Evolutionary conservation across 1,140 invertebrate species (phyloP).

Genomic region (Elymnias hypermnestra): DNA sequence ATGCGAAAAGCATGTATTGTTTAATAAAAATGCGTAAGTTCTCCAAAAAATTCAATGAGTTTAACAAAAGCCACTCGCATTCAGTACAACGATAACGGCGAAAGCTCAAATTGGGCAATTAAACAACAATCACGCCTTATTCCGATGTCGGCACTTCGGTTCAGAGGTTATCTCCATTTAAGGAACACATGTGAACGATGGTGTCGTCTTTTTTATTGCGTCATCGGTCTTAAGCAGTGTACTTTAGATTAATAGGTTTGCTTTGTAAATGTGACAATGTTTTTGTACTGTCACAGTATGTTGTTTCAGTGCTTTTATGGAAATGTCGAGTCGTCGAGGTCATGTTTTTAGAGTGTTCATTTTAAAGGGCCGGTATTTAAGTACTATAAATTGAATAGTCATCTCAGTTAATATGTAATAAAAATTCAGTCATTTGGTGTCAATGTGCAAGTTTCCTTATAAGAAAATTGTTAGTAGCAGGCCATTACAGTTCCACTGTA

Average conservation of each 20-base stretch:
- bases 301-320: background rate
- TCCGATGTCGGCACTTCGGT: slow-evolving; percentile 21
- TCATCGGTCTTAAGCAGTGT: slow-evolving; percentile 6
- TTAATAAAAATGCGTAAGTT: no score
- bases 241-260: slow-evolving; percentile 2
- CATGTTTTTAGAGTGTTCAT: background rate
- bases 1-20: no score
- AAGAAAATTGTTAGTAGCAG: no score
- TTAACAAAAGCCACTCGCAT: background rate
- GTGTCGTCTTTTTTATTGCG: slow-evolving; percentile 19
- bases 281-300: background rate
- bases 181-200: slow-evolving; percentile 18
- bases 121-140: slow-evolving; percentile 30
- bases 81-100: slow-evolving; percentile 7
- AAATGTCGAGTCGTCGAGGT: background rate
- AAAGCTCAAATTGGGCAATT: slow-evolving; percentile 31
- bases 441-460: no score
- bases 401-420: no score
- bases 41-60: no score
- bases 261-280: background rate
- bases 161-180: slow-evolving; percentile 29
- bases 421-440: no score
- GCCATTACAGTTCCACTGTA: no score
- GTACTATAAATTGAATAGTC: no score
- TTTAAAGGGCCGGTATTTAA: no score